Conservation (phyloP, 1,140 invertebrate genomes). For the Cydia splendana region DNA sequence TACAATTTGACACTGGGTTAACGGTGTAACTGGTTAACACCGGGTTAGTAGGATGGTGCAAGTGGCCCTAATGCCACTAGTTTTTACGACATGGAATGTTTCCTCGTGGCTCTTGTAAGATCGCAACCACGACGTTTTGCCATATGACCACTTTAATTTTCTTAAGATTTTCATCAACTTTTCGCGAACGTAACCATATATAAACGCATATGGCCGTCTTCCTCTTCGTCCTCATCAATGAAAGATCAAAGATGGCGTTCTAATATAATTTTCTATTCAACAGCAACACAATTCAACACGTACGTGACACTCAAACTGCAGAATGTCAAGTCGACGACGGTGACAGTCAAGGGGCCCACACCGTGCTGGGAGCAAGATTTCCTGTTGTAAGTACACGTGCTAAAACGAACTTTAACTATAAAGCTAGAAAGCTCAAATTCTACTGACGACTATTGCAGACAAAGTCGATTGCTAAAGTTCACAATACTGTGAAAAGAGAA, state of each 20-base stretch:
- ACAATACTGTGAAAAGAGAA: background rate
- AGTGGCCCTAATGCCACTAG: too few relatives aligned
- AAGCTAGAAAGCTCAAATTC: background rate
- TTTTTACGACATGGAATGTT: too few relatives aligned
- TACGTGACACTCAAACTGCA: constrained; percentile 98
- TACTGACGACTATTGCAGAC: background rate
- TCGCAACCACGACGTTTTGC: too few relatives aligned
- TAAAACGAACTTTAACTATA: background rate
- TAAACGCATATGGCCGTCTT: too few relatives aligned
- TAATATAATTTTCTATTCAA: constrained; percentile 68
- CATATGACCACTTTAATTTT: too few relatives aligned
- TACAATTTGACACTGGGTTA: too few relatives aligned
- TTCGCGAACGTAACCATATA: too few relatives aligned
- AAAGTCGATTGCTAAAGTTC: background rate
- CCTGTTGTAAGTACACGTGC: constrained; percentile 94
- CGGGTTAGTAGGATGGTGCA: too few relatives aligned
- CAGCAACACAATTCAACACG: constrained; percentile 91
- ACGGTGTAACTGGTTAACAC: too few relatives aligned
- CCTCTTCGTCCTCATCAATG: background rate
- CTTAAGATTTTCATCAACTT: too few relatives aligned
- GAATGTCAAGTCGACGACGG: constrained; percentile 98
- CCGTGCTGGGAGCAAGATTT: constrained; percentile 99
- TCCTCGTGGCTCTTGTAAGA: too few relatives aligned
- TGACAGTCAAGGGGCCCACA: constrained; percentile 96
- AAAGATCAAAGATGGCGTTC: background rate